Evolutionary conservation across 2,888 invertebrate genomes (phyloP), one percentile per base, ranked within the genome.

Genomic region (Lycocerus yunnanus): DNA sequence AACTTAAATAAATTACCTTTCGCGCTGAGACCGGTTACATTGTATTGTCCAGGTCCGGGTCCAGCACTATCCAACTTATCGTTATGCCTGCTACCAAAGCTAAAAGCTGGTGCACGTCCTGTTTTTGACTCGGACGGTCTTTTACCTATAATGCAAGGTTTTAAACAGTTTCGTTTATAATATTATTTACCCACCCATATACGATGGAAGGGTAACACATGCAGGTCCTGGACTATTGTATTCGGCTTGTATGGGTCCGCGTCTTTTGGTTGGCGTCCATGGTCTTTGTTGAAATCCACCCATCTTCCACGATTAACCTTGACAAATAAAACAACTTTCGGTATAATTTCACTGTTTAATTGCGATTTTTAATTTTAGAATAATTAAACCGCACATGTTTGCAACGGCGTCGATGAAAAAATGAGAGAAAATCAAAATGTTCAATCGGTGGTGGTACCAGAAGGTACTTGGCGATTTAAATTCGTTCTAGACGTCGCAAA

Each of bases 41-140:
- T 95, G 87, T 97, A 97, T 78, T 94, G 92, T n/a, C 95, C 96
- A 14, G 97, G 97, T 15, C 96, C 96, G 1, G 97, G 97, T 24
- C 96, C 96, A 63, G 91, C 88, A 80, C 90, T 92, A 24, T 90
- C 89, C 27, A 88, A 85, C 66, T 89, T 90, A n/a, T 88, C 88
- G 80, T 90, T 91, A 74, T 88, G 85, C 77, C 89, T 88, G 58
- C 92, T 91, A 0, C 95, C 95, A 85, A 96, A 95, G 68, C 94
- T 93, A 84, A 93, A 96, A 0, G 95, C 94, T 5, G 95, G 95
- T 1, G 95, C 94, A 72, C 94, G 90, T 66, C 92, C 90, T 84
- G 91, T 92, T 81, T 93, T 93, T 0, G 95, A 95, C 85, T 95
- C 95, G 73, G 91, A 90, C 20, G 93, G 92, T 77, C 92, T 93